Percentiles rank a stretch among this genome's conserved stretches.
Evolutionary conservation across 37 sponge, comb jelly and placozoan species (phyloP).

Genomic region (Theonella swinhoei): DNA sequence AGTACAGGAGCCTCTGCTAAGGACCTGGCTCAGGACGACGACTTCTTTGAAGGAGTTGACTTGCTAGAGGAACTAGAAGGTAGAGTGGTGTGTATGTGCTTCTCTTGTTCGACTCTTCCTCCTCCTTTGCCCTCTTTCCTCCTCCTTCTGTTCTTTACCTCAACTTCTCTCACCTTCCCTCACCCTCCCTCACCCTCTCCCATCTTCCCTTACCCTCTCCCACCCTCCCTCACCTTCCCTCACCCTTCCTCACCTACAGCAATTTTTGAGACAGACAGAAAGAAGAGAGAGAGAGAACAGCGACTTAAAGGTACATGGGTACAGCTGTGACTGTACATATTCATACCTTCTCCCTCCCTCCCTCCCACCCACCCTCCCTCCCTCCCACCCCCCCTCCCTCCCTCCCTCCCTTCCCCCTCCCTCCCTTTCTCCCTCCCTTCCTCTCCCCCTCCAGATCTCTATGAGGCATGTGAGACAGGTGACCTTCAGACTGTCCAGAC

Average conservation of each 20-base stretch:
- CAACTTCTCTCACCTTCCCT: no score
- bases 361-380: background rate
- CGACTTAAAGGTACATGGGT: background rate
- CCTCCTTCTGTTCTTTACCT: no score
- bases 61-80: slow-evolving; percentile 40
- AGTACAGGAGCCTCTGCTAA: slow-evolving; percentile 17
- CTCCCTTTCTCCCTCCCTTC: background rate
- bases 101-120: no score
- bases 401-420: background rate
- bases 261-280: background rate
- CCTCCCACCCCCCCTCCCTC: background rate
- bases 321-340: background rate
- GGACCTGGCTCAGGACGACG: slow-evolving; percentile 54
- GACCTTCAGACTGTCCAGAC: slow-evolving; percentile 1
- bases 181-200: no score
- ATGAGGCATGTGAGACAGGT: slow-evolving; percentile 22
- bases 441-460: background rate
- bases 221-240: no score
- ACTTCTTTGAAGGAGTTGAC: slow-evolving; percentile 51
- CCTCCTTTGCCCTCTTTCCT: no score
- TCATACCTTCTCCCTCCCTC: background rate
- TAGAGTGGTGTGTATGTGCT: background rate
- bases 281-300: background rate
- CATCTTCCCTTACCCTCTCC: no score
- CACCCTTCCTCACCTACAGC: no score